phyloP scores from a whole-genome alignment of 2,797 vertebrate genomes.

The Acanthis flammea region DNA sequence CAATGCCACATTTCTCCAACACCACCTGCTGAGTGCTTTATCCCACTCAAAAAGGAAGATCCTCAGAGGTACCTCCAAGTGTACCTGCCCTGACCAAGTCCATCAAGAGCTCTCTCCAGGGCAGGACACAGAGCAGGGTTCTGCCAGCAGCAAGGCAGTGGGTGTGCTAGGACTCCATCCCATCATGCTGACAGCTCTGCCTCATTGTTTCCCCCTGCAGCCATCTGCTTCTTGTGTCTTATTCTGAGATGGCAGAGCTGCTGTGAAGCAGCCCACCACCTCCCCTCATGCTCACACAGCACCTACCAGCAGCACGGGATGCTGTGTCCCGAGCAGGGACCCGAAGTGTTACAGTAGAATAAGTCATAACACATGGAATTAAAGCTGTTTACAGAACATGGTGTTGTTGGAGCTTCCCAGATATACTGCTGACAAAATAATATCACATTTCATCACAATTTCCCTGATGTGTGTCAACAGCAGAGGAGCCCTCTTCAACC shows the following conservation, averaged over 20 bases:
- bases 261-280: conserved; percentile 30
- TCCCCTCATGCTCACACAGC: not conserved
- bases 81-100: not conserved
- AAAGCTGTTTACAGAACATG: conserved; percentile 5
- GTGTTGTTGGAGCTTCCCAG: not conserved
- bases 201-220: conserved; percentile 41
- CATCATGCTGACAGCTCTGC: conserved; percentile 22
- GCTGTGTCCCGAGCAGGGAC: not conserved
- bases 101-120: not conserved
- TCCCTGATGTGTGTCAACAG: not conserved
- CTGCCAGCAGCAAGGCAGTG: not conserved
- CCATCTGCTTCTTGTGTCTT: conserved; percentile 39
- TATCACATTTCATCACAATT: not conserved
- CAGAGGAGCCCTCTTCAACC: not conserved
- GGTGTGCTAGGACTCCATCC: not conserved
- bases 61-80: not conserved
- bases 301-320: conserved; percentile 16
- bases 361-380: not conserved
- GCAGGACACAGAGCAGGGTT: not conserved
- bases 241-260: conserved; percentile 24
- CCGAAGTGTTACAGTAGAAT: not conserved
- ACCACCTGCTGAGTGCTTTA: accelerated
- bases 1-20: not conserved
- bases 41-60: not conserved
- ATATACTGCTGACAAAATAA: not conserved